A percentile compares a stretch with the other conserved stretches of the same genome.
phyloP scores from a whole-genome alignment of 2,113 vertebrate species.

The Lampris megalopsis region DNA sequence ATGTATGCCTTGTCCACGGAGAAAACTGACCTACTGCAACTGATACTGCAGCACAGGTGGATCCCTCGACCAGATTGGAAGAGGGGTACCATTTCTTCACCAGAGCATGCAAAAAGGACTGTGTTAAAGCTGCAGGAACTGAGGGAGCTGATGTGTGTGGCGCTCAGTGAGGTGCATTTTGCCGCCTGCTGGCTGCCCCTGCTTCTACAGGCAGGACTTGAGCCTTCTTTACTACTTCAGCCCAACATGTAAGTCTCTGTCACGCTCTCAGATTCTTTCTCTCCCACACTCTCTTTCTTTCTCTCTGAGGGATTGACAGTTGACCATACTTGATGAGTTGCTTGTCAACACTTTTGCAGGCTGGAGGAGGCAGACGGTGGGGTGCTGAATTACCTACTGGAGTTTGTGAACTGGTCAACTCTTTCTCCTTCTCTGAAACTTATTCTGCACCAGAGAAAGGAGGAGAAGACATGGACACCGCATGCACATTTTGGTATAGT shows the following conservation, averaged over 20 bases:
- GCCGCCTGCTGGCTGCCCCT: conserved; percentile 87
- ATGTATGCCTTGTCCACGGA: conserved; percentile 51
- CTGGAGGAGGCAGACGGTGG: conserved; percentile 75
- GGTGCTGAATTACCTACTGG: conserved; percentile 84
- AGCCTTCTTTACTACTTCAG: conserved; percentile 84
- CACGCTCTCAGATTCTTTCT: not conserved
- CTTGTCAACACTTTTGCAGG: conserved; percentile 65
- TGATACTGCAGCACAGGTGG: conserved; percentile 69
- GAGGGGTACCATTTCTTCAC: rapidly evolving
- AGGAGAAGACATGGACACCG: conserved; percentile 74
- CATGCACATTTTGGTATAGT: conserved; percentile 80
- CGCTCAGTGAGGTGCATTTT: conserved; percentile 35
- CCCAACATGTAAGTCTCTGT: conserved; percentile 81
- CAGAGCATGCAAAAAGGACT: not conserved
- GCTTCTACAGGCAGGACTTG: conserved; percentile 88
- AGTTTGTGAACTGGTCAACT: conserved; percentile 89
- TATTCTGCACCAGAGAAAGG: conserved; percentile 75
- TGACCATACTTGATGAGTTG: not conserved
- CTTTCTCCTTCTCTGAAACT: conserved; percentile 75
- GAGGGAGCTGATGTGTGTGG: conserved; percentile 56
- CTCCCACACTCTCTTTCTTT: not conserved
- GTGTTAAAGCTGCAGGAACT: conserved; percentile 45
- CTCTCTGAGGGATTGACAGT: not conserved
- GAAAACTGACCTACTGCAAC: conserved; percentile 61
- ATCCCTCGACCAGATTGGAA: conserved; percentile 19